A percentile compares a stretch with the other conserved stretches of the same genome.
Conservation (phyloP, 2,888 invertebrate species). For the Tenthredo livida region DNA sequence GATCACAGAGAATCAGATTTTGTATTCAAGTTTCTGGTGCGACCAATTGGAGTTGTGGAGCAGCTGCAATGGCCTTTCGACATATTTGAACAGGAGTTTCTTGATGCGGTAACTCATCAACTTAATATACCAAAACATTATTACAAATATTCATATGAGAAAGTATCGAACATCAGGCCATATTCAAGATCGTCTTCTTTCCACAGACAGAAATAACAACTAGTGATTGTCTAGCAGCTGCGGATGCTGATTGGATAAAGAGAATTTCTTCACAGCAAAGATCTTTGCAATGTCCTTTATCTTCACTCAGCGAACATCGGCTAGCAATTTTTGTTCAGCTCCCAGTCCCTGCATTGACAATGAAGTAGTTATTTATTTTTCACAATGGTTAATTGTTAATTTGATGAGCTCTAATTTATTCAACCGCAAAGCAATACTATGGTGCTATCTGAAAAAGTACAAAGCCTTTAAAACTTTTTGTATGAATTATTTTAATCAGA, state of each 20-base stretch:
- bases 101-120: conserved; percentile 36
- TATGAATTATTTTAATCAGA: neutral
- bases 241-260: conserved; percentile 56
- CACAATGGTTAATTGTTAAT: neutral
- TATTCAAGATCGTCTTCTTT: neutral
- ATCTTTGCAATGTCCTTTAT: neutral
- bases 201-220: conserved; percentile 57
- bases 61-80: conserved; percentile 60
- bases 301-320: conserved; percentile 14
- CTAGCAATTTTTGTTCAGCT: conserved; percentile 39
- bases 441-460: neutral
- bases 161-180: neutral
- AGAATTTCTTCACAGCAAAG: conserved; percentile 38
- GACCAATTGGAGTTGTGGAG: conserved; percentile 51
- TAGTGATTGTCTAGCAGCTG: conserved; percentile 61
- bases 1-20: neutral
- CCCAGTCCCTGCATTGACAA: conserved; percentile 14
- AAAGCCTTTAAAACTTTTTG: neutral
- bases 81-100: conserved; percentile 57
- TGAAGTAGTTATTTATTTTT: conserved; percentile 31
- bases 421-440: neutral
- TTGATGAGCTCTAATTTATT: neutral
- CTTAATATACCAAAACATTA: neutral
- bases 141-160: no score
- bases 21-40: conserved; percentile 56